Conservation (phyloP, 2,113 vertebrate species). For the Apaloderma vittatum region DNA sequence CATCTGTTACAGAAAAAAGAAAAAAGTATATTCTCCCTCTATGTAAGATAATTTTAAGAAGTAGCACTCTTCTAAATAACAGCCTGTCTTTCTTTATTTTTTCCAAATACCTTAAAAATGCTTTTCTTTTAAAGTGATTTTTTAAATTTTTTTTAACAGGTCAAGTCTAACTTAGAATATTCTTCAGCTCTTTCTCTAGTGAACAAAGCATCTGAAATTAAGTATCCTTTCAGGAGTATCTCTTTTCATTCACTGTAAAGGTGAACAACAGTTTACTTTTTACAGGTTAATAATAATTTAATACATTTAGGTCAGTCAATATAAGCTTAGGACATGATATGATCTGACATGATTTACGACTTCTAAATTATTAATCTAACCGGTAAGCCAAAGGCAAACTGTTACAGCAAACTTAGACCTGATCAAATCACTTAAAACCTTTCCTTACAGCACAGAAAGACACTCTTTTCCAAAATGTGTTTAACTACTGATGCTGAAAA, state of each 20-base stretch:
- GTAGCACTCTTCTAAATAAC: not conserved
- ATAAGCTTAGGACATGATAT: not conserved
- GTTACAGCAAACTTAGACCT: not conserved
- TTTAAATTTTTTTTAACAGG: not conserved
- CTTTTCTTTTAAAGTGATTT: not conserved
- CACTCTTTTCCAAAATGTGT: not conserved
- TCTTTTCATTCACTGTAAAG: not conserved
- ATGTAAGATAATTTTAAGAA: not conserved
- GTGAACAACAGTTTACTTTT: not conserved
- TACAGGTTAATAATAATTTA: not conserved
- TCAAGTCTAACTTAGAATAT: not conserved
- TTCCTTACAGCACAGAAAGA: not conserved
- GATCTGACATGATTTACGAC: not conserved
- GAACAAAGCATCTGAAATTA: not conserved
- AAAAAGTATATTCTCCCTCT: not conserved
- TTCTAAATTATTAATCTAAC: not conserved
- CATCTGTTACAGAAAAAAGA: not conserved
- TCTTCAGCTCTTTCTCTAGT: not conserved
- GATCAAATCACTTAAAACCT: not conserved
- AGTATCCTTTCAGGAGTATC: not conserved
- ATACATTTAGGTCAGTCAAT: not conserved
- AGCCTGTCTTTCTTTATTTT: not conserved
- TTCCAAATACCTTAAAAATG: not conserved
- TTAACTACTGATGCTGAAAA: not conserved
- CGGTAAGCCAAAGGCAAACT: not conserved